phyloP scores from a whole-genome alignment of 2,797 vertebrate genomes.

The Clarias laeviceps region DNA sequence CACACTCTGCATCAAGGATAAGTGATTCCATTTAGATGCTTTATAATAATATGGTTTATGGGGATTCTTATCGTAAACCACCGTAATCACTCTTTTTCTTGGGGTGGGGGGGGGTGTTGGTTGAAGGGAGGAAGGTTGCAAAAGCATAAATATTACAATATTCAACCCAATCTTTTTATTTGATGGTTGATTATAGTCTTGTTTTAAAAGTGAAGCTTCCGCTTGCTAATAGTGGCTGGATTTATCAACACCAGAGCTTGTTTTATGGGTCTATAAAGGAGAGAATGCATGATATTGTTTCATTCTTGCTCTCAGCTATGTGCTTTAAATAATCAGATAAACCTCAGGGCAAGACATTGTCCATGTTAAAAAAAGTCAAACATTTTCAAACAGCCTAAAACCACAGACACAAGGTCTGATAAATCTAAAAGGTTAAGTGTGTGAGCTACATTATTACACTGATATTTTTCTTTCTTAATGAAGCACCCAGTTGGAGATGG shows the following conservation, averaged over 20 bases:
- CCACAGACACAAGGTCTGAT: conserved; percentile 1
- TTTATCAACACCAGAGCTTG: conserved; percentile 23
- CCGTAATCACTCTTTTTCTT: conserved; percentile 70
- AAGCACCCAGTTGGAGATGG: conserved; percentile 49
- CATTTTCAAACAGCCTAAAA: conserved; percentile 14
- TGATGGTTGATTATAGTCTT: conserved; percentile 68
- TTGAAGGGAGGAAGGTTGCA: conserved; percentile 46
- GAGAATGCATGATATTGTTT: conserved; percentile 10
- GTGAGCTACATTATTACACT: conserved; percentile 35
- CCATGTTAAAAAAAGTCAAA: not conserved
- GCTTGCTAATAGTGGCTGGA: conserved; percentile 13
- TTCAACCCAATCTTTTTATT: conserved; percentile 67
- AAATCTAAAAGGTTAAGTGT: conserved; percentile 28
- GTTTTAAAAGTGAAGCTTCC: conserved; percentile 53
- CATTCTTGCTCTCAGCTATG: not conserved
- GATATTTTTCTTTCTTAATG: conserved; percentile 48
- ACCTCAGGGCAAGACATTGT: conserved; percentile 8
- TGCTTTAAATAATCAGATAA: conserved; percentile 16
- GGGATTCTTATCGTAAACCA: conserved; percentile 75
- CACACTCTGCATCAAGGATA: conserved; percentile 75
- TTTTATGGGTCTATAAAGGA: conserved; percentile 20
- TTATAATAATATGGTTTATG: conserved; percentile 78
- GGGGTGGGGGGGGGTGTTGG: conserved; percentile 40
- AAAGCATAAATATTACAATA: conserved; percentile 61
- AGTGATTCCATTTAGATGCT: conserved; percentile 81